These are phyloP conservation scores for Gorsachius goisagi DNA, from an alignment of 2,113 vertebrate genomes.

Conservation along the genomic window DNA sequence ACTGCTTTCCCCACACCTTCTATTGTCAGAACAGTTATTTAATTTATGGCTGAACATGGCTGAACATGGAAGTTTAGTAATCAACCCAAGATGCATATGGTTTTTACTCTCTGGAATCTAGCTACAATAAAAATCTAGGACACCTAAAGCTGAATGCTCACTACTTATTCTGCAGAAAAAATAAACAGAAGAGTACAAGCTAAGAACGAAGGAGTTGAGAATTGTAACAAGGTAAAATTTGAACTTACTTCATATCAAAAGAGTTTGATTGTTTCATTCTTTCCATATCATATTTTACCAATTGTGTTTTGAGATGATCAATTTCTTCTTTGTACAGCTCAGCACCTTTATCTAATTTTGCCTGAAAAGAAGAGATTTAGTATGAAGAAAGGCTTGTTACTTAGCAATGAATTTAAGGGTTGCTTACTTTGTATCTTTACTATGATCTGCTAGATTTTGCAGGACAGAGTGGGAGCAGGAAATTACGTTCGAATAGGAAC, in stretches of 20 bases:
- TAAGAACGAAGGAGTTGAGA: not conserved
- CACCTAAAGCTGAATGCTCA: not conserved
- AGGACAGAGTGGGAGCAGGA: not conserved
- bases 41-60: not conserved
- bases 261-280: slow-evolving; percentile 72
- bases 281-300: slow-evolving; percentile 82
- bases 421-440: not conserved
- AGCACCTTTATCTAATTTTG: slow-evolving; percentile 68
- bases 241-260: slow-evolving; percentile 82
- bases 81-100: accelerated
- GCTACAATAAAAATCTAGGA: not conserved
- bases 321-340: slow-evolving; percentile 78
- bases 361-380: slow-evolving; percentile 35
- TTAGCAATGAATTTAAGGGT: not conserved
- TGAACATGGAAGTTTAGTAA: not conserved
- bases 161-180: not conserved
- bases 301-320: slow-evolving; percentile 76
- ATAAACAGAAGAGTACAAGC: not conserved
- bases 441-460: not conserved
- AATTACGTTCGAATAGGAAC: not conserved
- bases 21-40: not conserved
- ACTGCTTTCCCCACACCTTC: not conserved
- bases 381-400: not conserved
- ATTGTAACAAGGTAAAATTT: not conserved
- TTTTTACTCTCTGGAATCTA: not conserved